Evolutionary conservation across 1,140 invertebrate species (phyloP), one percentile per base, ranked within the genome.

Genomic region (Rhagoletis pomonella): DNA sequence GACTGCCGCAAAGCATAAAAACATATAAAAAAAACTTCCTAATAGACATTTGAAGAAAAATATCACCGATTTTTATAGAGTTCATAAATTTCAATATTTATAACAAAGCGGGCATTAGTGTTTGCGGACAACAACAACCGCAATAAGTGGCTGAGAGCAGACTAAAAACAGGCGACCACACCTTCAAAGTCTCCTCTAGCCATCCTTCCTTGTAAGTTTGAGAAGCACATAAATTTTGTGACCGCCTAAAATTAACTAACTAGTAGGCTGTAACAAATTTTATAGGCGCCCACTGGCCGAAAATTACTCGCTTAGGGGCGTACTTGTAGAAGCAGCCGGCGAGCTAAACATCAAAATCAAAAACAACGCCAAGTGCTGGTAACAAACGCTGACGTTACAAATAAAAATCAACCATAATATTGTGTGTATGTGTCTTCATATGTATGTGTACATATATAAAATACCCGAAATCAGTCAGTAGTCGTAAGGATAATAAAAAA

Each of bases 31-130:
- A 29, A 29, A 29, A 29, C 29, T 29, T 29, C 29, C 29, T 29
- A 29, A 17, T 14, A 39, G 67, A 73, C 1, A 55, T 55, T 55
- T 81, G 73, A 19, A 81, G 73, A 81, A 81, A 81, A 81, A 55
- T 29, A 29, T 81, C 73, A 81, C 44, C 73, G 73, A 55, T 50
- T 81, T 67, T 81, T 81, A 55, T 81, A 29, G 73, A 55, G 73
- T 81, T 29, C 73, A 81, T 81, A 81, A 81, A 81, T 81, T 58
- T 58, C 47, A 81, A 55, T 55, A 81, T 81, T 81, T 81, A 81
- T 73, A 47, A 42, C 42, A 44, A 0, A 0, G 17, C 12, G 4
- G 42, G 17, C 67, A 73, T 73, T 47, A 44, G 42, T 42, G 67
- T 12, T 73, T 14, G 39, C 67, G 12, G 7, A 14, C 4, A 39